Conservation (phyloP, 2,888 invertebrate genomes). For the Cheilosia vulpina region DNA sequence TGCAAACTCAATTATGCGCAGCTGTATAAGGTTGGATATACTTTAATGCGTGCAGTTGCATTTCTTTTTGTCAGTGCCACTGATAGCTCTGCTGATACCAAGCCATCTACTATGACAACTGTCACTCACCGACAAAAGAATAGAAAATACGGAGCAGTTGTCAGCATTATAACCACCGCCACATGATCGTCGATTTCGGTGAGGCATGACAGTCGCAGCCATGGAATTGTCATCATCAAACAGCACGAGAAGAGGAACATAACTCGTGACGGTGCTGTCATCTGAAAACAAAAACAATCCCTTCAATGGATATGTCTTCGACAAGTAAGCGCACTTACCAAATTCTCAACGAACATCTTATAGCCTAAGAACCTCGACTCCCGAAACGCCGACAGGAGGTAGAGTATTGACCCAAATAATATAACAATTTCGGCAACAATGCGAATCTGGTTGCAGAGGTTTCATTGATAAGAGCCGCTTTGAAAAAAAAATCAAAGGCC, state of each 20-base stretch:
- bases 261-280: slow-evolving; percentile 94
- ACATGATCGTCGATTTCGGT: slow-evolving; percentile 95
- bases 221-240: slow-evolving; percentile 93
- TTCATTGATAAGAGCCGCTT: not conserved
- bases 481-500: not conserved
- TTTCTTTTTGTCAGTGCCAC: too few species aligned
- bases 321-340: slow-evolving; percentile 86
- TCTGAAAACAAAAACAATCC: slow-evolving; percentile 84
- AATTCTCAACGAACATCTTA: slow-evolving; percentile 96
- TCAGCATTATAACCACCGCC: slow-evolving; percentile 96
- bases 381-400: slow-evolving; percentile 92
- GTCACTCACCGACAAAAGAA: slow-evolving; percentile 94
- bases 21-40: too few species aligned
- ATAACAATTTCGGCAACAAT: slow-evolving; percentile 91
- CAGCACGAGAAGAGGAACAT: slow-evolving; percentile 97
- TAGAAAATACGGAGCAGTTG: slow-evolving; percentile 97
- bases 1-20: too few species aligned
- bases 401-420: slow-evolving; percentile 92
- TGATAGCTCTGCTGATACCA: not conserved
- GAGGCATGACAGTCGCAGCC: slow-evolving; percentile 92
- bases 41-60: too few species aligned
- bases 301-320: not conserved
- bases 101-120: not conserved
- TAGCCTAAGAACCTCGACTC: slow-evolving; percentile 96
- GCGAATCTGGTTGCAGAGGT: slow-evolving; percentile 85